Percentiles rank a stretch among this genome's conserved stretches.
Evolutionary conservation across 2,797 vertebrate genomes (phyloP).

Genomic region (Phylloscopus collybita): DNA sequence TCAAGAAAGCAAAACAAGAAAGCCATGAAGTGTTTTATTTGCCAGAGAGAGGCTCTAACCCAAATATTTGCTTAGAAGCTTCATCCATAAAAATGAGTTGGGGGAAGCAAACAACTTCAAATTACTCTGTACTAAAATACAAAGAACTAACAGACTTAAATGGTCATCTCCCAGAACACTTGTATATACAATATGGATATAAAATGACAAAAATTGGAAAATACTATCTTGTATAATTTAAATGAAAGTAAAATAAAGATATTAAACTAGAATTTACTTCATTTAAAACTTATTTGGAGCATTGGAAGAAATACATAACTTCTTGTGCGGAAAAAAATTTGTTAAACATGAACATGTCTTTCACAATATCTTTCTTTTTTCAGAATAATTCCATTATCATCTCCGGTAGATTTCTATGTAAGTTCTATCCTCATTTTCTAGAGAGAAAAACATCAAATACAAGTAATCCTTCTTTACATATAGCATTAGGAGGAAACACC

Average conservation of each 20-base stretch:
- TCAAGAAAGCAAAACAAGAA: slow-evolving; percentile 17
- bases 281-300: background rate
- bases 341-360: background rate
- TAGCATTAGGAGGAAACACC: background rate
- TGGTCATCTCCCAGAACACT: background rate
- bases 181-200: background rate
- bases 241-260: background rate
- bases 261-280: background rate
- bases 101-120: background rate
- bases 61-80: background rate
- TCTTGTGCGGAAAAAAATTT: background rate
- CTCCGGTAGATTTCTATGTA: background rate
- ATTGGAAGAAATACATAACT: background rate
- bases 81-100: background rate
- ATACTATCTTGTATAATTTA: background rate
- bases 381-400: background rate
- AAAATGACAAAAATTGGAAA: background rate
- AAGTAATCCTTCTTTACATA: background rate
- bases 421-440: background rate
- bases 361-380: background rate
- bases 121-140: background rate
- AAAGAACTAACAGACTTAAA: background rate
- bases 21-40: background rate
- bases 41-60: background rate
- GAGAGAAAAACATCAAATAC: background rate